phyloP scores from a whole-genome alignment of 1,140 invertebrate genomes.

The Brachionus manjavacas region DNA sequence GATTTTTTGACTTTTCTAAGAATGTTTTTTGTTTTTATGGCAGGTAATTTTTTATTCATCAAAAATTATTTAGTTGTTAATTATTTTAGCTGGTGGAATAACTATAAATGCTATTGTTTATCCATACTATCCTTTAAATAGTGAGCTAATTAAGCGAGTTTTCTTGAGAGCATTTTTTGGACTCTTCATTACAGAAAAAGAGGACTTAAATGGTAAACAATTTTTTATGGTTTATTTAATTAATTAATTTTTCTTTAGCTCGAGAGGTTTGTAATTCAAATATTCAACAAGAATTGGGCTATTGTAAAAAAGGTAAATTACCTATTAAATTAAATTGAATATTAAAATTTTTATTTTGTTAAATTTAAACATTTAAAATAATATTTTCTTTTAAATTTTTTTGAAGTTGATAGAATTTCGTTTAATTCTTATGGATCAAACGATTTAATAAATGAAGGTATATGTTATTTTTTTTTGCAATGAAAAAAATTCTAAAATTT shows the following conservation, averaged over 20 bases:
- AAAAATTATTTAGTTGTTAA: background rate
- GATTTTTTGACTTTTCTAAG: slow-evolving; percentile 58
- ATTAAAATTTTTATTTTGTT: too few species aligned
- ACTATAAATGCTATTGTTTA: slow-evolving; percentile 58
- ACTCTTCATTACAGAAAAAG: slow-evolving; percentile 56
- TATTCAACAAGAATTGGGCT: background rate
- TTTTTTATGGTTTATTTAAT: slow-evolving; percentile 45
- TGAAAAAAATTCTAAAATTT: background rate
- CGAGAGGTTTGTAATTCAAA: background rate
- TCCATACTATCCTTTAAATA: slow-evolving; percentile 54
- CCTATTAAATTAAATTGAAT: too few species aligned
- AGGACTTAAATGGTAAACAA: slow-evolving; percentile 51
- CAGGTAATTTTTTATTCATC: slow-evolving; percentile 42
- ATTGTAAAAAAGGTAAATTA: background rate
- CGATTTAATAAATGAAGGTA: background rate
- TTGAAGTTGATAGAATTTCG: slow-evolving; percentile 9
- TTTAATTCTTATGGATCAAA: background rate
- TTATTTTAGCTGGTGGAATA: slow-evolving; percentile 47
- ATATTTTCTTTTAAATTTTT: background rate
- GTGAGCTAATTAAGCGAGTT: slow-evolving; percentile 51
- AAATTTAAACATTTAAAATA: background rate
- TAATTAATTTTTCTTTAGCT: background rate
- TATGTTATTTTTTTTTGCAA: background rate
- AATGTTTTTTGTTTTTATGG: slow-evolving; percentile 57
- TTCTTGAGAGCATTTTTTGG: slow-evolving; percentile 55